These are phyloP conservation scores for Axinella damicornis DNA, from an alignment of 37 sponge, comb jelly and placozoan species.

Conservation along the genomic window DNA sequence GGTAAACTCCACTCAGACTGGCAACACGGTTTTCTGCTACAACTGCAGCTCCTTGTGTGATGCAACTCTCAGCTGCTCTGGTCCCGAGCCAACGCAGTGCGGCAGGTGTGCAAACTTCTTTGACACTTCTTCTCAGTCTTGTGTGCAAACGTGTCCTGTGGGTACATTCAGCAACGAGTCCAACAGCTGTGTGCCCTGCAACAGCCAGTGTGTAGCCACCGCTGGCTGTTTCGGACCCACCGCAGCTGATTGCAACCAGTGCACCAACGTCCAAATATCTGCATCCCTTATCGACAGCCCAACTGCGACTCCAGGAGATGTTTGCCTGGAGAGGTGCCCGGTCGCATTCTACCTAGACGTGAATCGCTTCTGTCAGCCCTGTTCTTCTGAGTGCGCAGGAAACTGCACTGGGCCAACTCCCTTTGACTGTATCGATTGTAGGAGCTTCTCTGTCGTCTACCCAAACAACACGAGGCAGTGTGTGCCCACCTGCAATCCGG, in stretches of 20 bases:
- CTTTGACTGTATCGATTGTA: conserved; percentile 58
- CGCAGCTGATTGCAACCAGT: conserved; percentile 55
- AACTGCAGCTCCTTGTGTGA: conserved; percentile 57
- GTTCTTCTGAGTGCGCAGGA: conserved; percentile 29
- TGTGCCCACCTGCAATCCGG: conserved; percentile 36
- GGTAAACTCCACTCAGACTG: neutral
- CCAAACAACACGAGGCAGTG: conserved; percentile 37
- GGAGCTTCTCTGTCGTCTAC: conserved; percentile 2
- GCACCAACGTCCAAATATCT: conserved; percentile 45
- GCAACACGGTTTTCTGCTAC: conserved; percentile 18
- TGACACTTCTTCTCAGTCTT: conserved; percentile 20
- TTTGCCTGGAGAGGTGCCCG: conserved; percentile 59
- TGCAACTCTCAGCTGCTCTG: conserved; percentile 56
- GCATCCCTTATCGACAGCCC: neutral
- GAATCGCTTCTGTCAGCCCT: conserved; percentile 39
- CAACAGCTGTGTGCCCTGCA: conserved; percentile 56
- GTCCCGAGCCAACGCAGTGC: conserved; percentile 59
- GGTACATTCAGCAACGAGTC: conserved; percentile 25
- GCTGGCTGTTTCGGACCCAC: conserved; percentile 66
- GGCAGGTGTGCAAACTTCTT: conserved; percentile 16
- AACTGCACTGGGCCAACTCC: conserved; percentile 64
- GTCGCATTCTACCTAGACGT: conserved; percentile 10
- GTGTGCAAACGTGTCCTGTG: conserved; percentile 38
- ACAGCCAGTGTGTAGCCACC: conserved; percentile 33
- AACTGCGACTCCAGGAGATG: neutral